These are phyloP conservation scores for Neostethus bicornis DNA, from an alignment of 2,797 vertebrate species.

Conservation along the genomic window DNA sequence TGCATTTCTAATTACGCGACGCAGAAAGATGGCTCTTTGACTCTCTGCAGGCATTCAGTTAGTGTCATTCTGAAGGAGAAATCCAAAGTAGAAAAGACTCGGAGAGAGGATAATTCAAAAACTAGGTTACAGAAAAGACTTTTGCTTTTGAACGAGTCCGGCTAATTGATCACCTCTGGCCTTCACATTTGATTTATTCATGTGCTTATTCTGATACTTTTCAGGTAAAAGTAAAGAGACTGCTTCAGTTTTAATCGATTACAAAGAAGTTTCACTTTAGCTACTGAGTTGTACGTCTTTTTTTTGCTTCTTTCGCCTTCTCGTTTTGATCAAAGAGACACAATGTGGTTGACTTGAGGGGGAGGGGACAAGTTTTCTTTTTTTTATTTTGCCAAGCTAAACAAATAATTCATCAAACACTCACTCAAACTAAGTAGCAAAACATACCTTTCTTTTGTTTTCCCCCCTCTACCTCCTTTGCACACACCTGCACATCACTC, in stretches of 20 bases:
- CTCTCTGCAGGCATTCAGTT: conserved; percentile 56
- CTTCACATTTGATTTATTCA: conserved; percentile 27
- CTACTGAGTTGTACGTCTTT: no score
- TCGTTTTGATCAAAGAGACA: conserved; percentile 46
- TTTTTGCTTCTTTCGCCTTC: conserved; percentile 9
- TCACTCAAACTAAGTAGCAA: conserved; percentile 40
- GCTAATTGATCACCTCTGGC: conserved; percentile 42
- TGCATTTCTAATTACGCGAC: conserved; percentile 70
- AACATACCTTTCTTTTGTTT: conserved; percentile 51
- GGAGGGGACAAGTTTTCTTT: conserved; percentile 47
- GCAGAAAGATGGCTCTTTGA: conserved; percentile 28
- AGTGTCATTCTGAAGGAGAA: conserved; percentile 54
- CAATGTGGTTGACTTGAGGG: conserved; percentile 51
- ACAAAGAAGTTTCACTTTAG: conserved; percentile 18
- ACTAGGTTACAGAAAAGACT: conserved; percentile 52
- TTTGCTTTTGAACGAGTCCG: conserved; percentile 22
- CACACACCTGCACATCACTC: conserved; percentile 25
- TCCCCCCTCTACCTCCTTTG: conserved; percentile 25
- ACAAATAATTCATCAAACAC: conserved; percentile 44
- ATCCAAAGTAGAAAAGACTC: conserved; percentile 26
- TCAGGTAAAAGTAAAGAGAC: conserved; percentile 1
- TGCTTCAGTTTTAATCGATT: conserved; percentile 7
- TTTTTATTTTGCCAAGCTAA: conserved; percentile 21
- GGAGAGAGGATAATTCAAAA: conserved; percentile 32
- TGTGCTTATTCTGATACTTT: conserved; percentile 8